Evolutionary conservation across 53 echinoderm and acorn worm genomes (phyloP), one percentile per base, ranked within the genome.

Genomic region (Stichopus horrens): DNA sequence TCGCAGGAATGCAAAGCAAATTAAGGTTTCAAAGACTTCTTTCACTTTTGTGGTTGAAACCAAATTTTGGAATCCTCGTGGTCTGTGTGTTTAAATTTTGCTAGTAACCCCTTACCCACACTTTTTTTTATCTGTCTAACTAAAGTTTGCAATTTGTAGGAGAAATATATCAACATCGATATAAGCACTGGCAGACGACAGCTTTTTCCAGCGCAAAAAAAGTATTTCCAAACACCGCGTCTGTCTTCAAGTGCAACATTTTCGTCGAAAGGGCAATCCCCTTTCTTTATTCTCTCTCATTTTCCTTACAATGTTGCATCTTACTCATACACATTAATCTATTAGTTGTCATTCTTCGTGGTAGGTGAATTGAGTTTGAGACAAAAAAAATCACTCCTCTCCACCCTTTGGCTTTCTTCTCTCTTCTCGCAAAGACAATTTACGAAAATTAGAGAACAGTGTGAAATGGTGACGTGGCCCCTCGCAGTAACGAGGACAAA

Each of bases 401-500:
- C 37, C 37, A 37, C 37, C 37, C 37, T 37, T 37, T 37, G 37
- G 37, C 37, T 37, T 37, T 37, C 71, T 16, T 71, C 19, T 6
- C 19, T 71, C 6, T 20, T 7, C 71, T 13, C 16, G 16, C 7
- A 71, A 71, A 71, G 14, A 71, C 71, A 71, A 71, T 71, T 71
- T n/a, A 55, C 81, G 10, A 57, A 81, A 81, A 54, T 81, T 14
- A 56, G 56, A 56, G 22, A n/a, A 10, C 9, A 57, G 8, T 16
- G 22, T 19, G 81, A 81, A 52, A 58, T 56, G 81, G 81, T 37
- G 37, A 37, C 37, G 37, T 37, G 37, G 37, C 37, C 56, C 81
- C 81, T 22, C 81, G 9, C 56, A 9, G 58, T n/a, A 81, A 81
- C 81, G 57, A 81, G 81, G 81, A 56, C 81, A 81, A 81, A 56